Evolutionary conservation across 2,797 vertebrate genomes (phyloP).

Genomic region (Aselliscus stoliczkanus): DNA sequence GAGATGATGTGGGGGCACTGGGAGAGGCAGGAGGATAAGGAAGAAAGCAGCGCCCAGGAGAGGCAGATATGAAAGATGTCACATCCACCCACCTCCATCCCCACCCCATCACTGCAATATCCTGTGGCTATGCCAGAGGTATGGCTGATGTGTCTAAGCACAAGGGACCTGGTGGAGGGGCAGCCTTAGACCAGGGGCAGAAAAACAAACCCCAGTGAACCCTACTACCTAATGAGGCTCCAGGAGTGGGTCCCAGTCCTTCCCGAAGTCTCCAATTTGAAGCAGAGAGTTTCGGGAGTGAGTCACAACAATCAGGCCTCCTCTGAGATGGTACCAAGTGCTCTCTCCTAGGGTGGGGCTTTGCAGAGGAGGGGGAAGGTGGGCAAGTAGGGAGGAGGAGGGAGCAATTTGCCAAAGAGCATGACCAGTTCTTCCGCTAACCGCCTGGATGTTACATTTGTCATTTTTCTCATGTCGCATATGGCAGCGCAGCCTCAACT

Average conservation of each 20-base stretch:
- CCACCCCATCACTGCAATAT: not conserved
- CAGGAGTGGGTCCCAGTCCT: not conserved
- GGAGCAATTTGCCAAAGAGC: slow-evolving; percentile 40
- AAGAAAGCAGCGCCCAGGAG: not conserved
- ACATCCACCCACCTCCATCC: not conserved
- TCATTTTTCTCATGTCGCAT: slow-evolving; percentile 48
- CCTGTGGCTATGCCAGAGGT: not conserved
- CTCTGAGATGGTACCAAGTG: slow-evolving; percentile 1
- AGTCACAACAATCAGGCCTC: not conserved
- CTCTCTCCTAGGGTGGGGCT: not conserved
- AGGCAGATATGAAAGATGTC: not conserved
- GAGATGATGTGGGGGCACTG: not conserved
- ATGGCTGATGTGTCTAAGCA: not conserved
- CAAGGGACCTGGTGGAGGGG: not conserved
- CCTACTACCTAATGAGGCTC: not conserved
- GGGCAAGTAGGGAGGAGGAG: not conserved
- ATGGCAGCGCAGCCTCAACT: not conserved
- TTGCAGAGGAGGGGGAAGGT: not conserved
- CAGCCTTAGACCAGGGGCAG: not conserved
- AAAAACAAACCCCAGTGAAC: not conserved
- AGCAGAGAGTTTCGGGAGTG: not conserved
- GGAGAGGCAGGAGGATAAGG: not conserved
- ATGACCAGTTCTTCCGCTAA: not conserved
- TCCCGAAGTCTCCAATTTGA: not conserved
- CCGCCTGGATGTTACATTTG: not conserved